Conservation (phyloP, 2,113 vertebrate species). For the Eurystomus gularis region DNA sequence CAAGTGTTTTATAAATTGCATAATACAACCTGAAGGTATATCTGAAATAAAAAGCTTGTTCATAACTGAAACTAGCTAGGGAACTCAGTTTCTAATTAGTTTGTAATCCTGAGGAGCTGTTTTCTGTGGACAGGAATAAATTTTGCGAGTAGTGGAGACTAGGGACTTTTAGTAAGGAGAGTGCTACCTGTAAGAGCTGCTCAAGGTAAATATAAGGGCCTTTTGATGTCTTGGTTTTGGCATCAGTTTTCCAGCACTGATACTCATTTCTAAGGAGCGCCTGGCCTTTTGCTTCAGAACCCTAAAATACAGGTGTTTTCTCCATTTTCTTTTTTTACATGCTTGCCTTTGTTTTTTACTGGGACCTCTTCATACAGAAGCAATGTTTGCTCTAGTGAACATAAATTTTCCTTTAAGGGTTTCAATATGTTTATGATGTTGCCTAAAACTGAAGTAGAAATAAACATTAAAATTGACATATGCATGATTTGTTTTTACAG, state of each 20-base stretch:
- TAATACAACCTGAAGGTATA: background rate
- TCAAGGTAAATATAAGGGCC: background rate
- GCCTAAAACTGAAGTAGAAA: slow-evolving; percentile 12
- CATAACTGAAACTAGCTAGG: background rate
- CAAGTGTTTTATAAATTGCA: background rate
- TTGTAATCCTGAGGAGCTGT: background rate
- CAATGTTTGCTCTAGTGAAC: background rate
- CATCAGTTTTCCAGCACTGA: background rate
- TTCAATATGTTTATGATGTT: background rate
- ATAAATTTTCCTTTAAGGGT: slow-evolving; percentile 32
- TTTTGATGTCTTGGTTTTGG: background rate
- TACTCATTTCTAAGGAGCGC: background rate
- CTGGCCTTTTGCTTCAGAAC: background rate
- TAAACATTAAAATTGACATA: background rate
- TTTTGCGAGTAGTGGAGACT: background rate
- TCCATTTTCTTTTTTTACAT: background rate
- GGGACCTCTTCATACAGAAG: background rate
- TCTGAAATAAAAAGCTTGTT: background rate
- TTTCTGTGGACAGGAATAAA: background rate
- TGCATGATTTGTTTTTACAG: background rate
- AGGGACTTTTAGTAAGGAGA: background rate
- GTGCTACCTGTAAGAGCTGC: background rate
- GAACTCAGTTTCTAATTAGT: background rate
- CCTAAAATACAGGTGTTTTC: background rate
- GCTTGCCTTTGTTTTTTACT: background rate